Conservation (phyloP, 1,140 invertebrate genomes). For the Lethrus apterus region DNA sequence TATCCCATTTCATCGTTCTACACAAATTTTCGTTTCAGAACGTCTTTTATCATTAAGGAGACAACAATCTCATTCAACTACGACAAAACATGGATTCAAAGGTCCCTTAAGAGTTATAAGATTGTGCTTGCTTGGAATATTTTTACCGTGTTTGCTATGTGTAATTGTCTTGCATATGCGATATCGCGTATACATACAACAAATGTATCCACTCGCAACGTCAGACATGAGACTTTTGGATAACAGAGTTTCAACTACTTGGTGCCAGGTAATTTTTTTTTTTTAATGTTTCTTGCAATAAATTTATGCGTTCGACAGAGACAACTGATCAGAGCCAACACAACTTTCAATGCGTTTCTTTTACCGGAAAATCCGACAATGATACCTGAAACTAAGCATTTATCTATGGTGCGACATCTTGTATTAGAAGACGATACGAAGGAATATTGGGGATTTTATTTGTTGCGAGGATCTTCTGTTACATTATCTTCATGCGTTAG, state of each 20-base stretch:
- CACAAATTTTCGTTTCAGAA: slow-evolving; percentile 23
- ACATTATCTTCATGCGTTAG: slow-evolving; percentile 67
- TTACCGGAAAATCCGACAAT: slow-evolving; percentile 53
- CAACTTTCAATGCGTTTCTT: slow-evolving; percentile 69
- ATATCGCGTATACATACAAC: slow-evolving; percentile 59
- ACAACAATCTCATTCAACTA: slow-evolving; percentile 18
- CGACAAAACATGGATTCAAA: too few species aligned
- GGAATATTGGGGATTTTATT: slow-evolving; percentile 77
- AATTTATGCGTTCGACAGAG: slow-evolving; percentile 42
- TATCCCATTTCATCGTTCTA: too few species aligned
- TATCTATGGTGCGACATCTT: slow-evolving; percentile 61
- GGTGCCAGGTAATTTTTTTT: slow-evolving; percentile 57
- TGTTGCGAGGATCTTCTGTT: slow-evolving; percentile 65
- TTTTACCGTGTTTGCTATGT: slow-evolving; percentile 57
- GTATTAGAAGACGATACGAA: slow-evolving; percentile 70
- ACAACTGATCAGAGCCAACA: slow-evolving; percentile 61
- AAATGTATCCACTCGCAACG: slow-evolving; percentile 63
- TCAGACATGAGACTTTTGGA: slow-evolving; percentile 70
- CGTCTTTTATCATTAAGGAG: slow-evolving; percentile 22
- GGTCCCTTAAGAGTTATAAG: slow-evolving; percentile 54
- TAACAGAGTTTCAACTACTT: slow-evolving; percentile 62
- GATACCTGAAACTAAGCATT: slow-evolving; percentile 46
- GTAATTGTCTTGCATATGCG: slow-evolving; percentile 59
- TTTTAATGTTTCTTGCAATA: slow-evolving; percentile 1
- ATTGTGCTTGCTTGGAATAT: slow-evolving; percentile 55